Base-by-base conservation (phyloP, 1,140 invertebrate species). In the Heterodera schachtii region DNA sequence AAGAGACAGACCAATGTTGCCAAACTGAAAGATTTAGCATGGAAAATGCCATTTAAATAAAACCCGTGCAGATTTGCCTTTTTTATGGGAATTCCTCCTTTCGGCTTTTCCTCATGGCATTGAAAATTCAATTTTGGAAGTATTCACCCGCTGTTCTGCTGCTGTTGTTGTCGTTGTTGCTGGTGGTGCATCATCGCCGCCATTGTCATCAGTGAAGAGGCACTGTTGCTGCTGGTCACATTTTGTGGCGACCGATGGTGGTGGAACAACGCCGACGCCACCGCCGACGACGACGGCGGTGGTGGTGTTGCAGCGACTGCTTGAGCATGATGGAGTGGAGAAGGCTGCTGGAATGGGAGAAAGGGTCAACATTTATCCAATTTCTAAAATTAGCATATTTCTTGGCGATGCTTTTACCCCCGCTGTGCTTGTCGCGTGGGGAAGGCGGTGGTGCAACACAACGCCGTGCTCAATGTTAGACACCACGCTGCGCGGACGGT, bases 401-500 rank as follows among this genome's bases (percentile, higher is more conserved):
- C 19, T 64, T 19, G 4, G 0, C 0, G 57, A 5, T 5, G 57
- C 13, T 19, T 19, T 16, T 19, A 64, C 57, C n/a, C 75, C 75
- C 41, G 57, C 43, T 3, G 66, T 31, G 3, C 3, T 60, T 3
- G 81, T 19, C 49, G 70, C 64, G 4, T 47, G 64, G 6, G 73
- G 41, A 19, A 79, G 31, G 5, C 69, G 52, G 31, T 83, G 57
- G 7, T 66, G 60, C 16, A 44, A 13, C 16, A 46, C 44, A 8
- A 85, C 49, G 44, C 82, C 78, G 57, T 83, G 73, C n/a, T 83
- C 82, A 41, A 83, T 79, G 77, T 73, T 84, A 21, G 84, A 85
- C n/a, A 86, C 84, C 21, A 85, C 84, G 8, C 84, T 86, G 43
- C 84, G 64, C 16, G 84, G 84, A 75, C 84, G 67, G 13, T 85